Evolutionary conservation across 2,888 invertebrate species (phyloP).

Genomic region (Zeuzera pyrina): DNA sequence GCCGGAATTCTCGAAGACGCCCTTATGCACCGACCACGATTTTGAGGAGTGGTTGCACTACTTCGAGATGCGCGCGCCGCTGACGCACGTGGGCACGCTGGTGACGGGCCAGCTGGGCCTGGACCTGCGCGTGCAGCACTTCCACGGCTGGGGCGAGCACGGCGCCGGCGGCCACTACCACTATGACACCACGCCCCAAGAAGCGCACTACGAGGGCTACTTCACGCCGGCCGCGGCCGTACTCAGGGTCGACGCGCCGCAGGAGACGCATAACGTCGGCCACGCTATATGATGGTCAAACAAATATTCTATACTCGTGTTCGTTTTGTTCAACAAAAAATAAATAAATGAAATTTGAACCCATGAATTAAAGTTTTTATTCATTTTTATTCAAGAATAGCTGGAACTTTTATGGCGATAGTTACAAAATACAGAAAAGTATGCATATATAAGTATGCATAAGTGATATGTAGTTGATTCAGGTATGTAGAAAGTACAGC

Average conservation of each 20-base stretch:
- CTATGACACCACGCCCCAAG: constrained; percentile 91
- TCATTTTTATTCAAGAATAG: too few relatives aligned
- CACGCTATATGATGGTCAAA: too few relatives aligned
- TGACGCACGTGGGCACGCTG: constrained; percentile 90
- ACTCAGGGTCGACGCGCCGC: constrained; percentile 83
- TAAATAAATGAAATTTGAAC: too few relatives aligned
- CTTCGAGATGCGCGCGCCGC: constrained; percentile 91
- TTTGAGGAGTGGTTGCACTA: constrained; percentile 92
- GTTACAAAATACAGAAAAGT: too few relatives aligned
- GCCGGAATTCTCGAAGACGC: constrained; percentile 89
- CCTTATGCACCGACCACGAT: constrained; percentile 80
- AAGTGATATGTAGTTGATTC: too few relatives aligned
- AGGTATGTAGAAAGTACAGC: too few relatives aligned
- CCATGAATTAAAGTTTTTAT: too few relatives aligned
- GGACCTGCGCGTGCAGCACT: constrained; percentile 95
- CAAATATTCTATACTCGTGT: too few relatives aligned
- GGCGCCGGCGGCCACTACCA: constrained; percentile 97
- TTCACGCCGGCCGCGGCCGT: constrained; percentile 84
- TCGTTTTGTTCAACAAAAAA: too few relatives aligned
- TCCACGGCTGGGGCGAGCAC: constrained; percentile 90
- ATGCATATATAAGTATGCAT: too few relatives aligned
- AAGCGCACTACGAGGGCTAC: constrained; percentile 92
- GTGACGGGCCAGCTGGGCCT: constrained; percentile 90
- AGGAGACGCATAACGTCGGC: constrained; percentile 77
- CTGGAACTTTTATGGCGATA: too few relatives aligned